A percentile compares a stretch with the other conserved stretches of the same genome.
Conservation (phyloP, 2,113 vertebrate species). For the Caloenas nicobarica region DNA sequence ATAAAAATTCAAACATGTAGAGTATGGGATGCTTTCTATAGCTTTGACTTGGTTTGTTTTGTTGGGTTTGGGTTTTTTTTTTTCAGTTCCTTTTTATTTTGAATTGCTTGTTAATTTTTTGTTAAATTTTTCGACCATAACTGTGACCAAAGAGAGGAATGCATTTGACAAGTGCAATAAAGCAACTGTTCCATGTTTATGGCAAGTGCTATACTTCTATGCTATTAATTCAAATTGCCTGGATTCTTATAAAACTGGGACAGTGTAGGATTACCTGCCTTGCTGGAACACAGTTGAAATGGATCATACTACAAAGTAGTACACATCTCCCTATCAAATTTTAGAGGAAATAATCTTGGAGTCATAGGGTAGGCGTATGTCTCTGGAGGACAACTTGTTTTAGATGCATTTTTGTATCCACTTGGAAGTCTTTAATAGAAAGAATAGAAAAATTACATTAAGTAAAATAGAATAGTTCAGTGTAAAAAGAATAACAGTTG, state of each 20-base stretch:
- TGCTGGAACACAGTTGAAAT: slow-evolving; percentile 71
- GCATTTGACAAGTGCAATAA: slow-evolving; percentile 74
- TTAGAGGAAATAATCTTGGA: slow-evolving; percentile 39
- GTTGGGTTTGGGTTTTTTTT: background rate
- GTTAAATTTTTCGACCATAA: slow-evolving; percentile 67
- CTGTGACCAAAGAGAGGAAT: slow-evolving; percentile 85
- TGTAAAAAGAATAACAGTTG: background rate
- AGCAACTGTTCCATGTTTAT: slow-evolving; percentile 76
- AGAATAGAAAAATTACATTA: background rate
- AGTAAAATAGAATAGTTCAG: background rate
- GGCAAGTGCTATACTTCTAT: slow-evolving; percentile 70
- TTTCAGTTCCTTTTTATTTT: slow-evolving; percentile 52
- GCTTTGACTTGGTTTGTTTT: background rate
- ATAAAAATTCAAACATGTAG: background rate
- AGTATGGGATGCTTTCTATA: slow-evolving; percentile 16
- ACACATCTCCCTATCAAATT: slow-evolving; percentile 37
- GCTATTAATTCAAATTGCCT: slow-evolving; percentile 74
- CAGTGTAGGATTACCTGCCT: slow-evolving; percentile 76
- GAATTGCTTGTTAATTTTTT: slow-evolving; percentile 64
- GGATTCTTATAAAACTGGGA: slow-evolving; percentile 71
- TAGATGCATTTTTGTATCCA: background rate
- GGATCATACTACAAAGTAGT: slow-evolving; percentile 58
- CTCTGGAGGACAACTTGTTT: background rate
- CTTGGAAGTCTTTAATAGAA: background rate
- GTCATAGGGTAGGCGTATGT: background rate